Evolutionary conservation across 2,888 invertebrate species (phyloP).

Genomic region (Malthinus flaveolus): DNA sequence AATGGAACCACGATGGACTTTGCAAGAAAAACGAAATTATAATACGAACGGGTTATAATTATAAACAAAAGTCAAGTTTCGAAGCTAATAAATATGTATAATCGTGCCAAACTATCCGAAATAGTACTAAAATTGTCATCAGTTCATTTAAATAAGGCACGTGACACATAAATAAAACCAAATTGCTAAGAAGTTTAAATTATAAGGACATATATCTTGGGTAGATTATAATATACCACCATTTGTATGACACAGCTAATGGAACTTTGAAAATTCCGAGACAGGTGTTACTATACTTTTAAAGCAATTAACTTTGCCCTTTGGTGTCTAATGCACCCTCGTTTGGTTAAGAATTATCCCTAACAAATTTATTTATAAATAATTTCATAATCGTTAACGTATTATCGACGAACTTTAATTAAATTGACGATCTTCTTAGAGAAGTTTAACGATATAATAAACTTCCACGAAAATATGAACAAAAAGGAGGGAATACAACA

Average conservation of each 20-base stretch:
- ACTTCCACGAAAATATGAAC: no score
- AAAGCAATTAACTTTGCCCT: conserved; percentile 40
- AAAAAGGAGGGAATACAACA: no score
- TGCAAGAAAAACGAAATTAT: not conserved
- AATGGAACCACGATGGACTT: conserved; percentile 8
- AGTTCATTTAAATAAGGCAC: conserved; percentile 29
- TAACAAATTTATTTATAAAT: conserved; percentile 5
- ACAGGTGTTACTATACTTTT: conserved; percentile 43
- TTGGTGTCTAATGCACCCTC: conserved; percentile 24
- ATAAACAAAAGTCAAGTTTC: not conserved
- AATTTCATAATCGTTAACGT: not conserved
- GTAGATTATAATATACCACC: conserved; percentile 36
- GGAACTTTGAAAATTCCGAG: conserved; percentile 42
- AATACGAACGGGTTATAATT: no score
- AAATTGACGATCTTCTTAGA: no score
- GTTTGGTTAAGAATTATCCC: conserved; percentile 9
- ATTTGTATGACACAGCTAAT: conserved; percentile 40
- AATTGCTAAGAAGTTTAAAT: conserved; percentile 42
- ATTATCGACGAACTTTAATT: conserved; percentile 11
- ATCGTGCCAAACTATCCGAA: conserved; percentile 12
- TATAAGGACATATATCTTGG: conserved; percentile 38
- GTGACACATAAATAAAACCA: conserved; percentile 38
- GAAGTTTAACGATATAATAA: no score
- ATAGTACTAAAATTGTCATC: conserved; percentile 16
- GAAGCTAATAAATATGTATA: conserved; percentile 1